Percentiles rank a stretch among this genome's conserved stretches.
phyloP scores from a whole-genome alignment of 1,140 invertebrate genomes.

The Harlomillsia oculata region DNA sequence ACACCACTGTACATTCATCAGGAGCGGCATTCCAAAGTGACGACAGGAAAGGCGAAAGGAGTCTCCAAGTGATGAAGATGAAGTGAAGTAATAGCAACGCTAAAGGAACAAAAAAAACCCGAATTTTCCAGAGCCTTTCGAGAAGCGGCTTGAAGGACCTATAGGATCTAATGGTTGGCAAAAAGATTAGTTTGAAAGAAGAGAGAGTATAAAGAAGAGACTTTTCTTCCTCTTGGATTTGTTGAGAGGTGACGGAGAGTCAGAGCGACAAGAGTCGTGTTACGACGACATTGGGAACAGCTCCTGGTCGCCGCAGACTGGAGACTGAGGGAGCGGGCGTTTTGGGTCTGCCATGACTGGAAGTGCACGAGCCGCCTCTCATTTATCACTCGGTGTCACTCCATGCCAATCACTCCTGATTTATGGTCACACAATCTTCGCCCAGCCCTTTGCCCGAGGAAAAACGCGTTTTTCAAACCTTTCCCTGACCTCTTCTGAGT shows the following conservation, averaged over 20 bases:
- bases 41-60: too few relatives aligned
- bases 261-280: slow-evolving; percentile 8
- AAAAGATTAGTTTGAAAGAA: slow-evolving; percentile 27
- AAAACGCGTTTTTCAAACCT: background rate
- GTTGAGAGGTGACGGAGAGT: slow-evolving; percentile 10
- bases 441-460: background rate
- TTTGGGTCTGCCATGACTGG: background rate
- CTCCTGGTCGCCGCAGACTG: background rate
- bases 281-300: background rate
- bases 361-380: slow-evolving; percentile 27
- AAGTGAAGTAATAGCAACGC: too few relatives aligned
- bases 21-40: too few relatives aligned
- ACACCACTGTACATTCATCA: too few relatives aligned
- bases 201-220: background rate
- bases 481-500: too few relatives aligned
- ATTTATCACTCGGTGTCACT: slow-evolving; percentile 25
- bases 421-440: slow-evolving; percentile 18
- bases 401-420: slow-evolving; percentile 27
- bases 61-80: too few relatives aligned
- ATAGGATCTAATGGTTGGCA: slow-evolving; percentile 25
- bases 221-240: background rate
- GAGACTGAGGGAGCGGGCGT: background rate
- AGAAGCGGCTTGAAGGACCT: too few relatives aligned
- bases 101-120: too few relatives aligned
- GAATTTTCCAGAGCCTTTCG: too few relatives aligned